phyloP scores from a whole-genome alignment of 2,888 invertebrate genomes.

The Chymomyza amoena region DNA sequence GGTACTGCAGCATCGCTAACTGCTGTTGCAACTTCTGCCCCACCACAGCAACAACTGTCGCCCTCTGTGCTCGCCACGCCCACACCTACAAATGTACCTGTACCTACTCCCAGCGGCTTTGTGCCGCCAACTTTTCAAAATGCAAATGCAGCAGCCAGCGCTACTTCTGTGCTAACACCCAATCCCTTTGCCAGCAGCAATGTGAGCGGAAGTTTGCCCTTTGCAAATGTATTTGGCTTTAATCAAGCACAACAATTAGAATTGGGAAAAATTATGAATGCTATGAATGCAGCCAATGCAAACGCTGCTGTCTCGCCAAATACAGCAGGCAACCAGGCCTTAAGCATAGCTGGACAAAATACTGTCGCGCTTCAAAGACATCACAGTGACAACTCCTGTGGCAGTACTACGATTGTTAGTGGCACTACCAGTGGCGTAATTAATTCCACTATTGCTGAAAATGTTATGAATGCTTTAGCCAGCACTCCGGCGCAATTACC shows the following conservation, averaged over 20 bases:
- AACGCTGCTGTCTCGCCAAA: slow-evolving; percentile 12
- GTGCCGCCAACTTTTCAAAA: slow-evolving; percentile 67
- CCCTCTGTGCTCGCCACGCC: slow-evolving; percentile 48
- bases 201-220: slow-evolving; percentile 33
- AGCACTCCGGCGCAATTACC: slow-evolving; percentile 29
- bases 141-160: slow-evolving; percentile 42
- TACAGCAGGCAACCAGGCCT: background rate
- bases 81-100: slow-evolving; percentile 68
- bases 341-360: slow-evolving; percentile 16
- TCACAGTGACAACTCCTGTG: slow-evolving; percentile 4
- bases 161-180: slow-evolving; percentile 70
- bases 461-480: slow-evolving; percentile 71
- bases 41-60: slow-evolving; percentile 48
- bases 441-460: slow-evolving; percentile 73
- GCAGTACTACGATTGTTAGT: slow-evolving; percentile 15
- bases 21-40: slow-evolving; percentile 13
- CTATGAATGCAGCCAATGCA: slow-evolving; percentile 39
- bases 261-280: slow-evolving; percentile 71
- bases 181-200: slow-evolving; percentile 58
- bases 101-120: slow-evolving; percentile 71
- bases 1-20: slow-evolving; percentile 43
- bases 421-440: slow-evolving; percentile 61
- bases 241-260: slow-evolving; percentile 68
- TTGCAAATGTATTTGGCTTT: slow-evolving; percentile 58
- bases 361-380: slow-evolving; percentile 14